Conservation (phyloP, 2,888 invertebrate species). For the Tetramorium bicarinatum region DNA sequence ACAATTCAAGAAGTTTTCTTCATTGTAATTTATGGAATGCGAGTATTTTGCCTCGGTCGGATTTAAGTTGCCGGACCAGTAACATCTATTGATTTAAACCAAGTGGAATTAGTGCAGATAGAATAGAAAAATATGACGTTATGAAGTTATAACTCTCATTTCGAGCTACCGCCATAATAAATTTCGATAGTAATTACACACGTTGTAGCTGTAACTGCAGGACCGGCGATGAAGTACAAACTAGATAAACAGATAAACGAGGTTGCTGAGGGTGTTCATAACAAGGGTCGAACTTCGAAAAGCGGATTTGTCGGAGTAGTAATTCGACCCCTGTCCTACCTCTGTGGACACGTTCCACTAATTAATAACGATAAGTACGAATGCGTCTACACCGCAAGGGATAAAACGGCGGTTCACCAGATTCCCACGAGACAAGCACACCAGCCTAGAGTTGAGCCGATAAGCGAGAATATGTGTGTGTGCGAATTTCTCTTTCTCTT, state of each 20-base stretch:
- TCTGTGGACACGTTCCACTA: constrained; percentile 76
- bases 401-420: constrained; percentile 76
- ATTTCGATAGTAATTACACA: constrained; percentile 55
- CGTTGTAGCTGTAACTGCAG: constrained; percentile 45
- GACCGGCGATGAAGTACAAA: constrained; percentile 51
- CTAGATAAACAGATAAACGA: constrained; percentile 57
- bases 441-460: constrained; percentile 67
- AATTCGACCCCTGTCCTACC: constrained; percentile 78
- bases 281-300: constrained; percentile 65
- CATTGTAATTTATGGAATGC: constrained; percentile 31
- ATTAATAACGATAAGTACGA: constrained; percentile 85
- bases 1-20: constrained; percentile 27
- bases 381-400: constrained; percentile 83
- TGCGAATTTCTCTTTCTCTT: constrained; percentile 29
- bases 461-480: constrained; percentile 71
- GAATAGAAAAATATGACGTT: constrained; percentile 5
- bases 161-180: constrained; percentile 29
- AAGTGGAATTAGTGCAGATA: background rate
- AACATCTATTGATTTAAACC: background rate
- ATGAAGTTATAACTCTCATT: constrained; percentile 20
- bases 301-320: constrained; percentile 79
- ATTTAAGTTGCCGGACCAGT: background rate
- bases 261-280: constrained; percentile 50
- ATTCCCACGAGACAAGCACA: constrained; percentile 70
- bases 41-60: background rate